phyloP scores from a whole-genome alignment of 2,888 invertebrate species.

The Phasia obesa region DNA sequence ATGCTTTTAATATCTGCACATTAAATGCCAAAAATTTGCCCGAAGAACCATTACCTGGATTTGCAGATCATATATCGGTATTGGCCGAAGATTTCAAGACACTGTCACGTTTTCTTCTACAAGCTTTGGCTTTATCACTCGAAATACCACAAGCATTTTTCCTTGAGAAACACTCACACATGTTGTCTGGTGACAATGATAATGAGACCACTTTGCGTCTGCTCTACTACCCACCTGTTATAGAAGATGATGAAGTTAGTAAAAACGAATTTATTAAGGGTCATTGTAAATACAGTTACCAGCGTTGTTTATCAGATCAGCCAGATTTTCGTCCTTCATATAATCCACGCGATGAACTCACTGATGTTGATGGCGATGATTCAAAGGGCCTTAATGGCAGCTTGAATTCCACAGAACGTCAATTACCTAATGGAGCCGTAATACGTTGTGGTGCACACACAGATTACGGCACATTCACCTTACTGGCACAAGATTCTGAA shows the following conservation, averaged over 20 bases:
- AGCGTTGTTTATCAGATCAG: conserved; percentile 80
- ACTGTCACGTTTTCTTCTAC: conserved; percentile 86
- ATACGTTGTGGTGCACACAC: conserved; percentile 88
- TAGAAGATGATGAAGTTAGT: conserved; percentile 85
- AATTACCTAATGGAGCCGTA: conserved; percentile 81
- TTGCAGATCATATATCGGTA: conserved; percentile 86
- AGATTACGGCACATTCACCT: conserved; percentile 90
- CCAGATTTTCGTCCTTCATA: conserved; percentile 82
- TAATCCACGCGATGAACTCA: conserved; percentile 78
- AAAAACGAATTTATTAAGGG: conserved; percentile 83
- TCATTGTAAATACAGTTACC: conserved; percentile 82
- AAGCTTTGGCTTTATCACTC: conserved; percentile 85
- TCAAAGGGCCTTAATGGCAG: conserved; percentile 65
- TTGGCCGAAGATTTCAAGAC: conserved; percentile 88
- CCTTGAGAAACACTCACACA: conserved; percentile 86
- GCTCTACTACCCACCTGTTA: conserved; percentile 88
- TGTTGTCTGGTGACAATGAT: conserved; percentile 85
- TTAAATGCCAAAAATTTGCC: conserved; percentile 85
- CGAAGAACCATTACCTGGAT: conserved; percentile 87
- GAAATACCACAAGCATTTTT: conserved; percentile 86
- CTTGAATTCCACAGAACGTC: conserved; percentile 78
- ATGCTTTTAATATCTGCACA: conserved; percentile 88
- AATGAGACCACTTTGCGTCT: conserved; percentile 88
- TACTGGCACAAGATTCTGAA: conserved; percentile 89
- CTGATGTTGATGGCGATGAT: conserved; percentile 74